These are phyloP conservation scores for Cotesia congregata DNA, from an alignment of 2,888 invertebrate species.

Conservation along the genomic window DNA sequence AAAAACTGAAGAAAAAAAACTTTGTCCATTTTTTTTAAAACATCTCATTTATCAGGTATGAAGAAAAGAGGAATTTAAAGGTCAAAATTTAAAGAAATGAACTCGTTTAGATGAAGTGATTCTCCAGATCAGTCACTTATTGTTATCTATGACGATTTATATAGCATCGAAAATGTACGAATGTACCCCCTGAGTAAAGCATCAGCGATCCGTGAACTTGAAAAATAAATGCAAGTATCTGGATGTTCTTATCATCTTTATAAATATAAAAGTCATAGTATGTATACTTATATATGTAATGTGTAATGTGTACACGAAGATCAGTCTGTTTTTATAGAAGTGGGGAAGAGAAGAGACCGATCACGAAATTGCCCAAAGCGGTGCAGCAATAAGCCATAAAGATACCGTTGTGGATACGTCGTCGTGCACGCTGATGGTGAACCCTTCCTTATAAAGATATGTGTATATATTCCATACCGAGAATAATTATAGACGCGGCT, in stretches of 20 bases:
- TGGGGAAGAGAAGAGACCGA: conserved; percentile 51
- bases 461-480: conserved; percentile 51
- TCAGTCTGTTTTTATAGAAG: conserved; percentile 11
- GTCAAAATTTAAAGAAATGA: no score
- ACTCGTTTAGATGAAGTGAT: no score
- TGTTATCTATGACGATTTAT: no score
- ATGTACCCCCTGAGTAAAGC: no score
- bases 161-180: no score
- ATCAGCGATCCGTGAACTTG: background rate
- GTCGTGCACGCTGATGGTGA: conserved; percentile 45
- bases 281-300: background rate
- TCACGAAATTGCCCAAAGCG: conserved; percentile 67
- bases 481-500: conserved; percentile 57
- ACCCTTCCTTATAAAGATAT: conserved; percentile 54
- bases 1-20: no score
- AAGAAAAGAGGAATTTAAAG: no score
- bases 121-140: no score
- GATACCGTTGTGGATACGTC: conserved; percentile 56
- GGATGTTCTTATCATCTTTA: background rate
- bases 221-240: background rate
- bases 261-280: background rate
- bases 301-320: background rate
- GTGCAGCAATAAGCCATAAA: conserved; percentile 65
- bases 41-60: no score
- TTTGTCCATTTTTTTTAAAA: no score